phyloP scores from a whole-genome alignment of 1,140 invertebrate genomes.

The Nixonia krombeini region DNA sequence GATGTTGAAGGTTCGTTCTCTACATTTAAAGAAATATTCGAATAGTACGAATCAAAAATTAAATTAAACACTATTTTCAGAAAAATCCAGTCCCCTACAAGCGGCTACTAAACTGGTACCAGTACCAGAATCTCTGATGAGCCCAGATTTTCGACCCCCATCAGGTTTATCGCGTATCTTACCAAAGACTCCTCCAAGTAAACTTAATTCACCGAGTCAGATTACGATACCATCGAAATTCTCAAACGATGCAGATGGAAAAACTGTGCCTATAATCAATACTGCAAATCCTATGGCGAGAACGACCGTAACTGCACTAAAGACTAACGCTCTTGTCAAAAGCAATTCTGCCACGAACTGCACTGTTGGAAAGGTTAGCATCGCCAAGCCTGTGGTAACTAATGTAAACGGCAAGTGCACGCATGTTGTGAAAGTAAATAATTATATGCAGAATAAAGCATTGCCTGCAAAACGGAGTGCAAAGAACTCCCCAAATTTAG shows the following conservation, averaged over 20 bases:
- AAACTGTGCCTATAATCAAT: slow-evolving; percentile 58
- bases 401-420: slow-evolving; percentile 59
- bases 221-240: slow-evolving; percentile 57
- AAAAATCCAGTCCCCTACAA: slow-evolving; percentile 77
- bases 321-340: slow-evolving; percentile 56
- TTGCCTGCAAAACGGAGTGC: slow-evolving; percentile 53
- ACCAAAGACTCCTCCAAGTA: slow-evolving; percentile 60
- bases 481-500: slow-evolving; percentile 59
- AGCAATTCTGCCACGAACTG: slow-evolving; percentile 63
- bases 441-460: slow-evolving; percentile 66
- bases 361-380: slow-evolving; percentile 47
- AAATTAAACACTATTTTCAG: slow-evolving; percentile 39
- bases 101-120: slow-evolving; percentile 88
- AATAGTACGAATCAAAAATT: not conserved
- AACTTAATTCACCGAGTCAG: slow-evolving; percentile 63
- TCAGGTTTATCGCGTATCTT: slow-evolving; percentile 61
- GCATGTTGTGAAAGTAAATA: slow-evolving; percentile 65
- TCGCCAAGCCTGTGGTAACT: slow-evolving; percentile 60
- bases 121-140: slow-evolving; percentile 88
- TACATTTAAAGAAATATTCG: not conserved
- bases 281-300: slow-evolving; percentile 60
- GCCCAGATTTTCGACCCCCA: slow-evolving; percentile 81
- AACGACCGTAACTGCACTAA: slow-evolving; percentile 50
- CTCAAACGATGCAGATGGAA: slow-evolving; percentile 50
- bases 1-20: slow-evolving; percentile 56